Percentiles rank a stretch among this genome's conserved stretches.
Conservation (phyloP, 2,888 invertebrate species). For the Callyntrura guangdongensis region DNA sequence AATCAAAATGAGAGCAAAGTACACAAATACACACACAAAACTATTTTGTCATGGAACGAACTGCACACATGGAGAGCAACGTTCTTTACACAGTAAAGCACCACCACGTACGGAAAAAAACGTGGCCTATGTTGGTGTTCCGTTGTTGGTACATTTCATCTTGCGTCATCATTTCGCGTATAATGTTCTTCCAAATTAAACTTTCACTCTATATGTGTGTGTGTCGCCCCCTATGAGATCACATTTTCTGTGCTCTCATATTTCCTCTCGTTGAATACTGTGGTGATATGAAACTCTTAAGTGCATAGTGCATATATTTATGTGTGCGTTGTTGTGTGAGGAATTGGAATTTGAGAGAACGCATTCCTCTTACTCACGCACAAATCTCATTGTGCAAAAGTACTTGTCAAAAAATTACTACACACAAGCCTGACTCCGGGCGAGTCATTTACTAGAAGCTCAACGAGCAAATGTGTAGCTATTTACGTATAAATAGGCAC, state of each 20-base stretch:
- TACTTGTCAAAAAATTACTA: conserved; percentile 56
- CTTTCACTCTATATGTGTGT: conserved; percentile 30
- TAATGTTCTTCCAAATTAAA: conserved; percentile 35
- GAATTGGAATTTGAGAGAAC: not conserved
- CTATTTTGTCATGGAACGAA: too few relatives aligned
- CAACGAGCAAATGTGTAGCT: conserved; percentile 10
- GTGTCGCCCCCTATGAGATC: conserved; percentile 29
- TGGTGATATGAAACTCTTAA: not conserved
- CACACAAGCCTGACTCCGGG: conserved; percentile 3
- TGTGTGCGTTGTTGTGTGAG: not conserved
- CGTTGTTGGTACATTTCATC: not conserved
- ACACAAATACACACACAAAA: too few relatives aligned
- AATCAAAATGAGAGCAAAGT: not conserved
- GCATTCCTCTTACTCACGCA: conserved; percentile 66
- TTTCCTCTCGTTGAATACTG: not conserved
- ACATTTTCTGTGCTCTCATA: not conserved
- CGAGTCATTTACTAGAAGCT: not conserved
- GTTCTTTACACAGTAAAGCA: not conserved
- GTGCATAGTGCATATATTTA: not conserved
- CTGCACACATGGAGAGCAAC: not conserved
- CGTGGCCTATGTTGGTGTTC: not conserved
- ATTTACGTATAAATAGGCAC: not conserved
- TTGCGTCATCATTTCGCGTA: not conserved
- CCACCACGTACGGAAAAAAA: not conserved
- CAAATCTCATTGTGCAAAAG: conserved; percentile 61